Evolutionary conservation across 2,888 invertebrate species (phyloP), one percentile per base, ranked within the genome.

Genomic region (Melanostoma scalare): DNA sequence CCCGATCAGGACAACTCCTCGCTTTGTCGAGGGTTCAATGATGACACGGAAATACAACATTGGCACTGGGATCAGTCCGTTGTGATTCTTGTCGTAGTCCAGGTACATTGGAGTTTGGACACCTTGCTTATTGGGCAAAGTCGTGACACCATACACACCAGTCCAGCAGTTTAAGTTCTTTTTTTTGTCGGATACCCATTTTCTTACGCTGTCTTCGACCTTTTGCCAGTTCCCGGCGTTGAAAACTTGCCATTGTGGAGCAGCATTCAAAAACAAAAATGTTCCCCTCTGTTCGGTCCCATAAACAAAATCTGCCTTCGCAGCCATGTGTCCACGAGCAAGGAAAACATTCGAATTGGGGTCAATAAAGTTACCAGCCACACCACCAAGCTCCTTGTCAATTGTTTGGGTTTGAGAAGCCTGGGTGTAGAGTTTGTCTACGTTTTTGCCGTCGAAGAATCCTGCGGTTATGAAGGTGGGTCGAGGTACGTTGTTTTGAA

Each of bases 191-290:
- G 86, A 86, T 0, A 92, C 92, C 85, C 92, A 92, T 2, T 88
- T 86, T 50, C 93, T 88, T 0, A 92, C 90, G 58, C 90, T 89
- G 0, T 86, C 86, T 88, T 94, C 94, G 6, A 93, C 88, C 2
- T 87, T 85, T 9, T 92, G 89, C 94, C 94, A 94, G 87, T 94
- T 94, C 8, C 92, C 92, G 0, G 90, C 92, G 86, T 94, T 94
- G 86, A 94, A 93, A 0, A 90, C 90, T 85, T 92, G 91, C 93
- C 93, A 93, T 72, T 93, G 93, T 0, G 93, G 93, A 0, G 92
- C 92, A 0, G 89, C 91, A 86, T 93, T 93, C 9, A 93, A 89
- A 86, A 92, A 93, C 79, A 92, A 91, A 88, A 92, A 93, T 0
- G 93, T 93, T 2, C 92, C 91, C 3, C 89, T 88, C 86, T 93